A percentile compares a stretch with the other conserved stretches of the same genome.
Evolutionary conservation across 2,797 vertebrate species (phyloP).

Genomic region (Lycodopsis pacificus): DNA sequence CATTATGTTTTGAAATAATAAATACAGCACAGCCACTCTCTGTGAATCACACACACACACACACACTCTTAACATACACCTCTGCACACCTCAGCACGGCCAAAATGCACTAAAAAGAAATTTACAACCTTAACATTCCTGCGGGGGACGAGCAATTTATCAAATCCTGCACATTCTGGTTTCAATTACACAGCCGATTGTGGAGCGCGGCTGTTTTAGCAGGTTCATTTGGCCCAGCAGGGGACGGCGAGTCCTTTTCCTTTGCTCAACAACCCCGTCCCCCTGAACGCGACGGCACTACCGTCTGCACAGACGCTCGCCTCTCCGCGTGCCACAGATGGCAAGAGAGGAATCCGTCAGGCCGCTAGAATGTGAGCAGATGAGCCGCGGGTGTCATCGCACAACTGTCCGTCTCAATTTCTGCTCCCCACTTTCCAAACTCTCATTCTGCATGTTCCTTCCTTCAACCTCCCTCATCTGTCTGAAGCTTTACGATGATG

Average conservation of each 20-base stretch:
- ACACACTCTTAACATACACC: conserved; percentile 58
- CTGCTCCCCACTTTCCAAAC: conserved; percentile 21
- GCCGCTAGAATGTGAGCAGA: conserved; percentile 57
- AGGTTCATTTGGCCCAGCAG: conserved; percentile 99
- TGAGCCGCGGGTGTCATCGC: conserved; percentile 67
- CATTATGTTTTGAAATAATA: conserved; percentile 79
- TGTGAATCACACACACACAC: conserved; percentile 48
- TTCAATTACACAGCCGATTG: conserved; percentile 98
- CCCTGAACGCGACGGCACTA: conserved; percentile 87
- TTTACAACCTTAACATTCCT: conserved; percentile 98
- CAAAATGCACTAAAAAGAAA: conserved; percentile 92
- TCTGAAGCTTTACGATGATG: conserved; percentile 58
- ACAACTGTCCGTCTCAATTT: conserved; percentile 70
- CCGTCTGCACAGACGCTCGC: conserved; percentile 65
- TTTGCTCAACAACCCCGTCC: conserved; percentile 89
- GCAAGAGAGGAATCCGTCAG: conserved; percentile 52
- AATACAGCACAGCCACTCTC: conserved; percentile 46
- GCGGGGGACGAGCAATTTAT: conserved; percentile 99
- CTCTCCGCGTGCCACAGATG: conserved; percentile 61
- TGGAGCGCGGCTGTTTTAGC: conserved; percentile 97
- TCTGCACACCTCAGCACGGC: conserved; percentile 77
- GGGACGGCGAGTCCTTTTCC: conserved; percentile 89
- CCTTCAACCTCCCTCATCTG: conserved; percentile 49
- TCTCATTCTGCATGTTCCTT: conserved; percentile 53
- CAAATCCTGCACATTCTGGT: conserved; percentile 99